phyloP scores from a whole-genome alignment of 1,140 invertebrate species.

The Physella acuta region DNA sequence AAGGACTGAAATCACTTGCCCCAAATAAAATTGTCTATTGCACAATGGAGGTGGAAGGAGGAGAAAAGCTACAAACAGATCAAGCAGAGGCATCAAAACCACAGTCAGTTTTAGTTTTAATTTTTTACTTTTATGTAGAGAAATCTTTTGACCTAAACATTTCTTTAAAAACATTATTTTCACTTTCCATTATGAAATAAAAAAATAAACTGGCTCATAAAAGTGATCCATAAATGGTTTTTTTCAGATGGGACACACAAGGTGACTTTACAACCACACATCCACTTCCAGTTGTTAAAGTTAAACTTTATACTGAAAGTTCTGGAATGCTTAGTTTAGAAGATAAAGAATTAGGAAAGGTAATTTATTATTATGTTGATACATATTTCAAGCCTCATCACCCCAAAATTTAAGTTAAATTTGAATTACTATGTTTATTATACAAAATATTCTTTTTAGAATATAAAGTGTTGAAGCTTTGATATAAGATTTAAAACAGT shows the following conservation, averaged over 20 bases:
- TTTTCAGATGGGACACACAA: slow-evolving; percentile 67
- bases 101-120: slow-evolving; percentile 69
- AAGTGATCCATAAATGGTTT: no score
- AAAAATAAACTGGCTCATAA: no score
- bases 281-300: slow-evolving; percentile 93
- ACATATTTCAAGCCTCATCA: no score
- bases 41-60: slow-evolving; percentile 97
- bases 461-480: no score
- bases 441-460: no score
- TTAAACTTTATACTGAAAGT: slow-evolving; percentile 94
- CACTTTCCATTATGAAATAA: no score
- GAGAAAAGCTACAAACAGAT: slow-evolving; percentile 98
- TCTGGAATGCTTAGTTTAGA: slow-evolving; percentile 95
- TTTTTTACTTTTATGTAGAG: slow-evolving; percentile 7
- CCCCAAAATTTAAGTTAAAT: no score
- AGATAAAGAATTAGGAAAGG: slow-evolving; percentile 97
- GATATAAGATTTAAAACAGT: no score
- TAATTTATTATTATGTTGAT: no score
- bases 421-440: no score
- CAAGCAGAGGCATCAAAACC: slow-evolving; percentile 98
- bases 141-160: no score
- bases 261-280: slow-evolving; percentile 98
- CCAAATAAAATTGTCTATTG: slow-evolving; percentile 98
- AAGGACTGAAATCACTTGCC: slow-evolving; percentile 92
- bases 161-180: no score